Percentiles rank a stretch among this genome's conserved stretches.
Evolutionary conservation across 2,113 vertebrate species (phyloP).

Genomic region (Microtus pennsylvanicus): DNA sequence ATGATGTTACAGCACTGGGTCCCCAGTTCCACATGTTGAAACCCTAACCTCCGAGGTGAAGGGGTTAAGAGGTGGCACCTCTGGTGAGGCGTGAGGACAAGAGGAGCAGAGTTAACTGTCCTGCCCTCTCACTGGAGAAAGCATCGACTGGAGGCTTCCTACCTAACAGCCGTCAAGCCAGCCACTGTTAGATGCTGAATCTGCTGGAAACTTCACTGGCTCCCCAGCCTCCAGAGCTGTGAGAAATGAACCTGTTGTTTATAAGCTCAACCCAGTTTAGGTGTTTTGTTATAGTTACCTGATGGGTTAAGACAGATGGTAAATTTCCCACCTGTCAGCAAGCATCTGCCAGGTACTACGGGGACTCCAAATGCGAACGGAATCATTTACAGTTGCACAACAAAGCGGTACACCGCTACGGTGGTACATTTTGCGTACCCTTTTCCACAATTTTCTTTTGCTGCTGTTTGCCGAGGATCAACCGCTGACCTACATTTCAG

Average conservation of each 20-base stretch:
- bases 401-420: background rate
- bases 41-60: background rate
- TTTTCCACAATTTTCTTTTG: background rate
- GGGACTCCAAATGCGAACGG: background rate
- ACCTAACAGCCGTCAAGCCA: background rate
- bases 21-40: background rate
- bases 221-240: background rate
- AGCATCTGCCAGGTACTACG: background rate
- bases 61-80: background rate
- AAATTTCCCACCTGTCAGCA: background rate
- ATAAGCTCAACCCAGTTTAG: background rate
- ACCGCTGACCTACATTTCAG: background rate
- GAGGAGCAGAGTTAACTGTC: background rate
- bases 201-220: background rate
- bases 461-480: background rate
- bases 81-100: background rate
- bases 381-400: background rate
- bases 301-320: background rate
- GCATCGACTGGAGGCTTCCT: no score
- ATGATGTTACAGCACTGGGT: background rate
- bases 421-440: background rate
- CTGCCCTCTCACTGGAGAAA: background rate
- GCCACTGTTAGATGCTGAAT: background rate
- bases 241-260: constrained; percentile 8
- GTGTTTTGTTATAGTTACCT: background rate